A percentile compares a stretch with the other conserved stretches of the same genome.
Conservation (phyloP, 2,113 vertebrate species). For the Myxocyprinus asiaticus region DNA sequence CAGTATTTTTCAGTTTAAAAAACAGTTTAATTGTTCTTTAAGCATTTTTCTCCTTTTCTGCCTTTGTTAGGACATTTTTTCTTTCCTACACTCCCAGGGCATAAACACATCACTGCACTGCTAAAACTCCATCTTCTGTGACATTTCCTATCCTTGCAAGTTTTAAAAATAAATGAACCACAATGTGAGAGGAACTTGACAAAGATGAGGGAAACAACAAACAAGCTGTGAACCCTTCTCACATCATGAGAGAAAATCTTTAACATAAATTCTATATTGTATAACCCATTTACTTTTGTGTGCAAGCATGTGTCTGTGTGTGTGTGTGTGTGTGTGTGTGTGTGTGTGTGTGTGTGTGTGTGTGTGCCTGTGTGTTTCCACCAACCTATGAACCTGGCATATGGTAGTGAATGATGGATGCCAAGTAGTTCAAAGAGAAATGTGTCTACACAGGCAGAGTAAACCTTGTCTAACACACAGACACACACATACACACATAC, state of each 20-base stretch:
- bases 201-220: neutral
- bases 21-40: neutral
- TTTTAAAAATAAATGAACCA: constrained; percentile 54
- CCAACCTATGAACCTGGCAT: constrained; percentile 25
- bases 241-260: constrained; percentile 25
- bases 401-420: constrained; percentile 23
- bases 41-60: neutral
- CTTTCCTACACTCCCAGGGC: constrained; percentile 7
- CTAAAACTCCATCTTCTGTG: constrained; percentile 49
- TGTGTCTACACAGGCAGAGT: constrained; percentile 38
- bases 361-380: constrained; percentile 37
- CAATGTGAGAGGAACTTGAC: constrained; percentile 34
- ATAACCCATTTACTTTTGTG: constrained; percentile 34
- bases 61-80: constrained; percentile 16
- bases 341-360: constrained; percentile 20
- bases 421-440: constrained; percentile 42
- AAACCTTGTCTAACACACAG: neutral
- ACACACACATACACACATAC: too few species aligned
- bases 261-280: constrained; percentile 45
- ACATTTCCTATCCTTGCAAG: constrained; percentile 49
- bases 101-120: constrained; percentile 45
- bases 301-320: neutral
- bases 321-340: constrained; percentile 17
- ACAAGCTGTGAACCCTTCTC: constrained; percentile 14
- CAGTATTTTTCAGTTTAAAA: too few species aligned